Evolutionary conservation across 1,140 invertebrate species (phyloP).

Genomic region (Battus philenor): DNA sequence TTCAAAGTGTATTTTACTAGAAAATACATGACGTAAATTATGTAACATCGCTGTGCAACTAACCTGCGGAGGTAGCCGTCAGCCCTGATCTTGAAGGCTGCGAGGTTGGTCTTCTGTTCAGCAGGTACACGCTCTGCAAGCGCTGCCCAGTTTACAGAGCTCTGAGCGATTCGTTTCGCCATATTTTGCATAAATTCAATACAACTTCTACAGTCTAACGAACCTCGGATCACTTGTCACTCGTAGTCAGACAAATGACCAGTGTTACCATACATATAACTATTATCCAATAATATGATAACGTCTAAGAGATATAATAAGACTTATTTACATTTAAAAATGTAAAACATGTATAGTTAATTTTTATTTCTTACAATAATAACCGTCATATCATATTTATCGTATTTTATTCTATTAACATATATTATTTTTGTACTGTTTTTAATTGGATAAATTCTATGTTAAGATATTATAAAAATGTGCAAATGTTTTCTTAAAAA

Average conservation of each 20-base stretch:
- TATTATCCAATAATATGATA: neutral
- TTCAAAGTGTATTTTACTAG: too few relatives aligned
- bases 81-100: conserved; percentile 88
- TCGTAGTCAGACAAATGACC: conserved; percentile 23
- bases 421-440: too few relatives aligned
- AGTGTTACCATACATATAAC: neutral
- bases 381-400: neutral
- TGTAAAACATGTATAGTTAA: too few relatives aligned
- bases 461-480: too few relatives aligned
- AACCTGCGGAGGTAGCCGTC: conserved; percentile 89
- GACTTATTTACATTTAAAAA: too few relatives aligned
- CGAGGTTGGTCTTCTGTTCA: conserved; percentile 81
- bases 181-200: conserved; percentile 46
- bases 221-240: conserved; percentile 20
- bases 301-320: too few relatives aligned
- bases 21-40: too few relatives aligned
- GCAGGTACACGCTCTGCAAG: conserved; percentile 87
- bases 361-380: too few relatives aligned
- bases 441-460: too few relatives aligned
- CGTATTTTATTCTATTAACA: neutral
- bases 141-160: conserved; percentile 90
- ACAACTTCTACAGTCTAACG: conserved; percentile 22
- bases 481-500: too few relatives aligned
- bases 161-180: conserved; percentile 79
- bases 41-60: conserved; percentile 62